phyloP scores from a whole-genome alignment of 2,113 vertebrate species.

The Baryphthengus martii region DNA sequence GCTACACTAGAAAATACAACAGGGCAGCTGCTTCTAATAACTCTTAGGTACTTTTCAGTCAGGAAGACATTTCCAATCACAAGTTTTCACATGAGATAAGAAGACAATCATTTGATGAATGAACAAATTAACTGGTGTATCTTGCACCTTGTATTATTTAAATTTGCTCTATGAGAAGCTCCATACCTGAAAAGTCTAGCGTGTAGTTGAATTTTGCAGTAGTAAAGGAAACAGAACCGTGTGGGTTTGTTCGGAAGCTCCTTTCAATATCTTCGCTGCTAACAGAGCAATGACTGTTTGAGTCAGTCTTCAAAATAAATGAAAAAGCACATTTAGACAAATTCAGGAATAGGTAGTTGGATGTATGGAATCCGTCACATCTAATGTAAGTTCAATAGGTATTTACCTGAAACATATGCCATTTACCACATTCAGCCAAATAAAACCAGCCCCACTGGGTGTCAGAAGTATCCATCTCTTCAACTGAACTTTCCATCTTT shows the following conservation, averaged over 20 bases:
- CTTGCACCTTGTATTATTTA: neutral
- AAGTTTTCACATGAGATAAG: neutral
- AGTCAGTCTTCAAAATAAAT: constrained; percentile 81
- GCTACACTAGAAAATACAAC: neutral
- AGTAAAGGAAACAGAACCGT: constrained; percentile 87
- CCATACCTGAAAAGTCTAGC: constrained; percentile 89
- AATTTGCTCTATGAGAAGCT: neutral
- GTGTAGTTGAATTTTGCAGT: constrained; percentile 94
- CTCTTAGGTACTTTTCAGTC: neutral
- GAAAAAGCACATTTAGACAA: constrained; percentile 57
- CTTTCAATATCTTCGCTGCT: constrained; percentile 94
- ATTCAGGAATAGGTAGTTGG: neutral
- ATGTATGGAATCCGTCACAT: neutral
- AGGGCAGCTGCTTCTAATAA: neutral
- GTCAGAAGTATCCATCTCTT: constrained; percentile 94
- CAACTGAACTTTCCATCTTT: constrained; percentile 63
- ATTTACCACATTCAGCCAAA: constrained; percentile 93
- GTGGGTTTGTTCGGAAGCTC: constrained; percentile 87
- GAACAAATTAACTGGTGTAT: neutral
- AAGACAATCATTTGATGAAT: neutral
- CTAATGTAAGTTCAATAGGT: neutral
- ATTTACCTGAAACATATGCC: constrained; percentile 97
- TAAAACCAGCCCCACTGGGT: constrained; percentile 97
- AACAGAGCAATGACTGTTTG: constrained; percentile 87
- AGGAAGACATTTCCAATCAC: neutral